phyloP scores from a whole-genome alignment of 2,888 invertebrate species.

The Eristalis intricaria region DNA sequence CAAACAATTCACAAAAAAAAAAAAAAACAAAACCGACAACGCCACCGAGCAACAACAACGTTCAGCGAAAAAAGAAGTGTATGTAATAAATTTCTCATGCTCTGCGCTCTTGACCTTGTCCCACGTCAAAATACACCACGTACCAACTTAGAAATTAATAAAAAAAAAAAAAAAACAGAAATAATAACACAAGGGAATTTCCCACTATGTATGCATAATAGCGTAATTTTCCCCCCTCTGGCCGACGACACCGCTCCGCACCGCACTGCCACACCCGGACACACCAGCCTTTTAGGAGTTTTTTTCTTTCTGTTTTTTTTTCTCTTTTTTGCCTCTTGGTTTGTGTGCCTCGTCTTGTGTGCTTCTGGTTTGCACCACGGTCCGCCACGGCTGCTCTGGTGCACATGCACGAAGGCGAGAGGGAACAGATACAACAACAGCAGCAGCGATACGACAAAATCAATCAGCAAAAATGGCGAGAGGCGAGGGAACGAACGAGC shows the following conservation, averaged over 20 bases:
- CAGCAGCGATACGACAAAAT: slow-evolving; percentile 28
- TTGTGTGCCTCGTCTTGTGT: slow-evolving; percentile 6
- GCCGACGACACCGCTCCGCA: too few species aligned
- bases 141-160: slow-evolving; percentile 67
- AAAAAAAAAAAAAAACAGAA: slow-evolving; percentile 39
- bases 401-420: slow-evolving; percentile 6
- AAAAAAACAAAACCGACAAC: neutral
- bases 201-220: slow-evolving; percentile 59
- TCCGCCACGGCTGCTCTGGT: neutral
- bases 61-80: slow-evolving; percentile 20
- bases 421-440: neutral
- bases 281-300: neutral
- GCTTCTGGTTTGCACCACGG: slow-evolving; percentile 21
- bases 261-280: neutral
- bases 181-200: slow-evolving; percentile 65
- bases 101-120: slow-evolving; percentile 70
- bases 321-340: neutral
- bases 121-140: slow-evolving; percentile 61
- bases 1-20: slow-evolving; percentile 38
- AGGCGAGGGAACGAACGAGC: slow-evolving; percentile 4
- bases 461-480: slow-evolving; percentile 46
- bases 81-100: slow-evolving; percentile 55
- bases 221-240: slow-evolving; percentile 44
- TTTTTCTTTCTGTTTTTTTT: neutral
- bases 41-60: neutral